phyloP scores from a whole-genome alignment of 2,113 vertebrate species.

The Acrocephalus kingi region DNA sequence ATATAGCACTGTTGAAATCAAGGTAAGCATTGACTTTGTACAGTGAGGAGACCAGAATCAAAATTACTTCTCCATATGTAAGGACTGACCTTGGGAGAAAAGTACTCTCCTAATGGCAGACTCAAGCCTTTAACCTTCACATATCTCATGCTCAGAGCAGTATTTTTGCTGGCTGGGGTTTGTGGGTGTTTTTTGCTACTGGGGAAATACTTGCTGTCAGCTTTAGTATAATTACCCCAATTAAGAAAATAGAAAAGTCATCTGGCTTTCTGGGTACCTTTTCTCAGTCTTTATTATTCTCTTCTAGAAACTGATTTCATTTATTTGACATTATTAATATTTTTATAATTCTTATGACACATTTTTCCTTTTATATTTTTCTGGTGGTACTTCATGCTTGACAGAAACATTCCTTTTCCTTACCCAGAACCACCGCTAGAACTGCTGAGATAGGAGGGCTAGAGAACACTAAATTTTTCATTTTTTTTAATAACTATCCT shows the following conservation, averaged over 20 bases:
- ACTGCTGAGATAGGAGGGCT: background rate
- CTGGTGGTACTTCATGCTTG: background rate
- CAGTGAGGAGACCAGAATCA: slow-evolving; percentile 2
- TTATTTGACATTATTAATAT: background rate
- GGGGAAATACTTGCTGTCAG: slow-evolving; percentile 1
- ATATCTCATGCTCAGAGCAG: background rate
- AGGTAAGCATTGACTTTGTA: slow-evolving; percentile 15
- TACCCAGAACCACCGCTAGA: background rate
- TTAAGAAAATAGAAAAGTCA: background rate
- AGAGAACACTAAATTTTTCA: background rate
- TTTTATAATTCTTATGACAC: background rate
- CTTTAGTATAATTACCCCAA: slow-evolving; percentile 19
- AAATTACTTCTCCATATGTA: slow-evolving; percentile 1
- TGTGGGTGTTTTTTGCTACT: background rate
- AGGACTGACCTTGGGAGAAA: slow-evolving; percentile 14
- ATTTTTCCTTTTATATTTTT: background rate
- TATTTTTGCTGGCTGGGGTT: background rate
- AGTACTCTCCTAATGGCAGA: background rate
- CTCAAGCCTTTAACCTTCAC: slow-evolving; percentile 33
- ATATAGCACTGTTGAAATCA: slow-evolving; percentile 27
- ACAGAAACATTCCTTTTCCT: slow-evolving; percentile 11
- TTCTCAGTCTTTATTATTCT: background rate
- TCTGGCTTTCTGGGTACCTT: background rate
- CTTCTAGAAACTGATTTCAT: background rate
- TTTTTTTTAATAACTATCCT: background rate